Base-by-base conservation (phyloP, 2,797 vertebrate species). In the Clamator glandarius region DNA sequence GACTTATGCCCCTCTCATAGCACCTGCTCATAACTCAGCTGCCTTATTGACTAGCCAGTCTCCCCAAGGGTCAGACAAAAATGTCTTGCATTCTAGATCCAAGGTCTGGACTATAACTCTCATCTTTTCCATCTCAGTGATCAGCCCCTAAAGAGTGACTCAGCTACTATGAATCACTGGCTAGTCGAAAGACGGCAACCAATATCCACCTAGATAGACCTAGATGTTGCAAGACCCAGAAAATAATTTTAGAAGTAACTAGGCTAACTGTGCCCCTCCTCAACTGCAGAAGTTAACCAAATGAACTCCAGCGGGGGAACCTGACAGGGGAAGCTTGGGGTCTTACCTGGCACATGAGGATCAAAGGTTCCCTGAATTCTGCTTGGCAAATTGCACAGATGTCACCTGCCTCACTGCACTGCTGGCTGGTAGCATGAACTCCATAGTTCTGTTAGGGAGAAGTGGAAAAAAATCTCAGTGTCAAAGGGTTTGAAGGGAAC, bases 341-440 rank as follows among this genome's bases (percentile, higher is more conserved):
- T 25, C 93, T 97, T 96, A 99, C 99, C 99, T 99, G 99, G 97
- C 99, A 99, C 91, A 99, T 97, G 10, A 99, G 98, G 84, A 99
- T 98, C 33, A 99, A 64, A 31, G 99, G 99, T 15, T 99, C 99
- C 97, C 98, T 98, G 98, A 99, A 99, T 89, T 99, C 98, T 2
- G 98, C 98, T 96, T 99, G 99, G 98, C 99, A 99, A 92, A 99
- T 99, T 76, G 99, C 98, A 76, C 99, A 99, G 96, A 99, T 98
- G 24, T 99, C 98, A 0, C 99, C 99, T 0, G 99, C 99, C 97
- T 99, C 99, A 8, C 96, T 98, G 98, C 99, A 99, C 97, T 99
- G 99, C 96, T 99, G 99, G 93, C 97, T 98, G 46, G 98, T 99
- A 48, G 99, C 99, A 89, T 99, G 98, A 81, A 98, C 98, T 19